Evolutionary conservation across 2,888 invertebrate genomes (phyloP), one percentile per base, ranked within the genome.

Genomic region (Tridacna gigas): DNA sequence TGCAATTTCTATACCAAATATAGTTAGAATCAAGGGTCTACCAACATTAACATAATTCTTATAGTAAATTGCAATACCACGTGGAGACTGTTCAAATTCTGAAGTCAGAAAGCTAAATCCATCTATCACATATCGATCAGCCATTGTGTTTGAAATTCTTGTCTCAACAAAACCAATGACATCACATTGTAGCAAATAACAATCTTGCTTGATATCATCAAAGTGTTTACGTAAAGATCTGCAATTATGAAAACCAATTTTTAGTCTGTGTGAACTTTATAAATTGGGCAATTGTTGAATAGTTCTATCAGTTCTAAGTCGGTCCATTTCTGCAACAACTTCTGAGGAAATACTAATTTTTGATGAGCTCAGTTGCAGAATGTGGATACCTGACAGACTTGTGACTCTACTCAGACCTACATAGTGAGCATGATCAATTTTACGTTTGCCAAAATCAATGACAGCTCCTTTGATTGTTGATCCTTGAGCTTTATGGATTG

Each of bases 401-500:
- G 77, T 74, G 9, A 88, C 87, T 20, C 89, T 71, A 71, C 88
- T 88, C 22, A 89, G 67, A 20, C 79, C 88, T 73, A 86, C 85
- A 85, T 88, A 88, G 74, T 88, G 88, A 20, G 78, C 76, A 61
- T 88, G 86, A 26, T 77, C 74, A 56, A 67, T 74, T 79, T 80
- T 78, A 28, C 84, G 79, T 18, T 47, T 56, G 5, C 77, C 83
- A 71, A 88, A 83, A 74, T 88, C 74, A n/a, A 86, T 20, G 56
- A 87, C 86, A 69, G 73, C 82, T 25, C 47, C 67, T 25, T 78
- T 66, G n/a, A 88, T 28, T 26, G 89, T 87, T 48, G 81, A 80
- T 22, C 86, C 88, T 80, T 88, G 88, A 25, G 89, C 74, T 77
- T 85, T 86, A 37, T 88, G 87, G 28, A 88, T 77, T 25, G 86